Evolutionary conservation across 2,888 invertebrate species (phyloP).

Genomic region (Dynastes grantii): DNA sequence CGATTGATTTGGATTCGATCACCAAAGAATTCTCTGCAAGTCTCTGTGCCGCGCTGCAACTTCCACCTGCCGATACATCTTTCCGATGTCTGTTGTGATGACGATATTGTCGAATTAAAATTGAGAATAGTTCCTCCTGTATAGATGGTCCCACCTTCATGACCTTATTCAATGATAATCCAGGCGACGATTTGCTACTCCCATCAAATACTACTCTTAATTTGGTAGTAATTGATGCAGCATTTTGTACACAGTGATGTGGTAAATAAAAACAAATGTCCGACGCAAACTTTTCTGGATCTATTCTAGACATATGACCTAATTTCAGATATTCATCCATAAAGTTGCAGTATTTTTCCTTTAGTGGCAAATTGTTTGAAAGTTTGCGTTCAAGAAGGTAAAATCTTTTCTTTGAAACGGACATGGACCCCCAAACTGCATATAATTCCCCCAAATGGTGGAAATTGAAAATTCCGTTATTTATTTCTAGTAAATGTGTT

Average conservation of each 20-base stretch:
- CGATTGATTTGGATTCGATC: conserved; percentile 53
- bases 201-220: conserved; percentile 45
- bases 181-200: neutral
- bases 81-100: conserved; percentile 64
- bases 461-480: conserved; percentile 58
- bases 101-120: conserved; percentile 50
- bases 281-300: conserved; percentile 17
- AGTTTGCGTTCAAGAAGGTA: neutral
- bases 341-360: neutral
- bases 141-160: conserved; percentile 18
- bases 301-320: conserved; percentile 53
- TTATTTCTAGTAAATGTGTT: conserved; percentile 53
- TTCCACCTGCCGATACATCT: conserved; percentile 65
- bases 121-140: conserved; percentile 51
- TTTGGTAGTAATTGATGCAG: conserved; percentile 22
- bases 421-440: conserved; percentile 55
- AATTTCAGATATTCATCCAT: conserved; percentile 30
- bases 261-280: conserved; percentile 19
- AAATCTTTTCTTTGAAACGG: conserved; percentile 57
- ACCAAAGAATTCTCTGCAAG: conserved; percentile 66
- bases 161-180: neutral
- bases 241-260: conserved; percentile 17
- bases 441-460: conserved; percentile 56
- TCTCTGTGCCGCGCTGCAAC: conserved; percentile 58
- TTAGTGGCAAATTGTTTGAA: neutral